Conservation (phyloP, 2,888 invertebrate species). For the Drosophila infuscata region DNA sequence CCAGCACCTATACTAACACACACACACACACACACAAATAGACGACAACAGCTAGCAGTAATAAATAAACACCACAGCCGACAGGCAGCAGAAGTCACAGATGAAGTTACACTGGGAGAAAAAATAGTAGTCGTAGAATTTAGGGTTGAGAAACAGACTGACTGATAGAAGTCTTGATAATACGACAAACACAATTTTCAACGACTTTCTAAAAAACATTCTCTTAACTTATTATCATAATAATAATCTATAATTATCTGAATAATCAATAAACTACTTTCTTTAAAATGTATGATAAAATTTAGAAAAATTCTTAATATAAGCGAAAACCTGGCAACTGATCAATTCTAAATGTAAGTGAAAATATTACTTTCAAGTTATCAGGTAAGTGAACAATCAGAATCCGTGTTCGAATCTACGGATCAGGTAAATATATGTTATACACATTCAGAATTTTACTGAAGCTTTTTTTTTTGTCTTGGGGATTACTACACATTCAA, state of each 20-base stretch:
- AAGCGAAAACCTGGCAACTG: not conserved
- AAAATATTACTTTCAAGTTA: not conserved
- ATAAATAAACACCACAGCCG: conserved; percentile 71
- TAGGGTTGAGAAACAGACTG: not conserved
- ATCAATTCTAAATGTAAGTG: not conserved
- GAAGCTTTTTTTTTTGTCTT: too few relatives aligned
- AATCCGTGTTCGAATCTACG: not conserved
- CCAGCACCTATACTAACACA: conserved; percentile 26
- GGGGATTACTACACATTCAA: too few relatives aligned
- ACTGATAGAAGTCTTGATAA: not conserved
- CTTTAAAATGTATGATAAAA: not conserved
- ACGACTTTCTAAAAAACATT: not conserved
- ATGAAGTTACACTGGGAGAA: conserved; percentile 14
- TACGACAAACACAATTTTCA: not conserved
- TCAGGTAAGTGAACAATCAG: not conserved
- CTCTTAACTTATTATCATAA: too few relatives aligned
- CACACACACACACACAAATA: conserved; percentile 16
- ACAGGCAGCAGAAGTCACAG: conserved; percentile 29
- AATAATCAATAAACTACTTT: too few relatives aligned
- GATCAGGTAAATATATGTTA: not conserved
- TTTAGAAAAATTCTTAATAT: not conserved
- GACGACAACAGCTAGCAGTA: conserved; percentile 64
- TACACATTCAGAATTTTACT: too few relatives aligned
- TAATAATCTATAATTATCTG: not conserved
- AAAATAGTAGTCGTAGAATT: not conserved